Conservation (phyloP, 23 tunicate genomes). For the Phallusia fumigata region DNA sequence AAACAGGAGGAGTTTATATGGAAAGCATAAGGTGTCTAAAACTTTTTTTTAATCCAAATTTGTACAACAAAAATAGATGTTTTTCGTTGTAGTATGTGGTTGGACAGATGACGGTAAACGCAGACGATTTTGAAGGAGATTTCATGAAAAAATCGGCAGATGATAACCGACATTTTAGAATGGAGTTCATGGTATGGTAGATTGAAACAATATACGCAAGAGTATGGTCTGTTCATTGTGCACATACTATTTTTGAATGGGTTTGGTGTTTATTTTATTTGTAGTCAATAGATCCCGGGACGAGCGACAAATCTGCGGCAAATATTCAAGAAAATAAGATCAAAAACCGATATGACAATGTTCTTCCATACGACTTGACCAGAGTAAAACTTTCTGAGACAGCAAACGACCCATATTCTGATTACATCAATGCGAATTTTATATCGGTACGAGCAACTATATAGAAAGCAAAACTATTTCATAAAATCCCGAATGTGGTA, state of each 20-base stretch:
- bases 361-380: constrained; percentile 55
- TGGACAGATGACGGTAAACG: constrained; percentile 51
- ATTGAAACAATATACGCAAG: background rate
- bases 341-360: constrained; percentile 82
- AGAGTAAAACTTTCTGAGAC: constrained; percentile 41
- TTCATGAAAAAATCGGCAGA: constrained; percentile 59
- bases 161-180: constrained; percentile 62
- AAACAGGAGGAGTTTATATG: constrained; percentile 30
- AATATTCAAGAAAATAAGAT: constrained; percentile 18
- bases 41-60: background rate
- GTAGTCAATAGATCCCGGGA: constrained; percentile 12
- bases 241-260: too few relatives aligned
- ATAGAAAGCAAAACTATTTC: background rate
- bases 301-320: constrained; percentile 21
- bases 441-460: constrained; percentile 51
- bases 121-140: constrained; percentile 51
- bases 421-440: constrained; percentile 81
- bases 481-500: too few relatives aligned
- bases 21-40: constrained; percentile 16
- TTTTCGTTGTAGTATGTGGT: constrained; percentile 33
- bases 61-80: background rate
- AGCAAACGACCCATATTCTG: constrained; percentile 24
- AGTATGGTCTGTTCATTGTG: too few relatives aligned
- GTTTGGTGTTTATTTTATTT: background rate
- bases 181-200: constrained; percentile 61